These are phyloP conservation scores for Tetragonula carbonaria DNA, from an alignment of 2,888 invertebrate genomes.

Conservation along the genomic window DNA sequence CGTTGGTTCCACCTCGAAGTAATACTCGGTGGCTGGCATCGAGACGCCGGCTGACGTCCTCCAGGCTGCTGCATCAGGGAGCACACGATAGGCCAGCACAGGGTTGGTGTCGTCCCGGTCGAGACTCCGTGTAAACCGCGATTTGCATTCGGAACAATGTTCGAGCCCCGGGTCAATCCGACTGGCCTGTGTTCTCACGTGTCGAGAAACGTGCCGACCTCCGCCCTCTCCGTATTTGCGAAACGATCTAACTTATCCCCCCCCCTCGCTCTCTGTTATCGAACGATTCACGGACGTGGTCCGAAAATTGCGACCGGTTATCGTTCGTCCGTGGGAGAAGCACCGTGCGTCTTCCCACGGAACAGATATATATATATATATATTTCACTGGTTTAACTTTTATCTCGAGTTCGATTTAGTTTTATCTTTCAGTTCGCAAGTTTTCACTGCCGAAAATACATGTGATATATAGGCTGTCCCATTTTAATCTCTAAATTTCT, in stretches of 20 bases:
- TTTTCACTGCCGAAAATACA: too few species aligned
- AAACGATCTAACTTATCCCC: slow-evolving; percentile 55
- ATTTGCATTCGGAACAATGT: slow-evolving; percentile 74
- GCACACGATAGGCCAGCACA: slow-evolving; percentile 44
- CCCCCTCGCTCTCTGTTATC: not conserved
- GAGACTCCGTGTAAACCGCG: slow-evolving; percentile 57
- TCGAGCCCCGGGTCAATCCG: slow-evolving; percentile 68
- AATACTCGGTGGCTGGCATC: slow-evolving; percentile 48
- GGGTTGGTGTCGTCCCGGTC: slow-evolving; percentile 32
- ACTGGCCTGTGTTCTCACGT: slow-evolving; percentile 36
- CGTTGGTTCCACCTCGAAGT: slow-evolving; percentile 31
- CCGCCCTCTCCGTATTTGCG: slow-evolving; percentile 52
- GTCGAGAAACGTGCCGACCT: slow-evolving; percentile 39
- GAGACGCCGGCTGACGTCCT: slow-evolving; percentile 58
- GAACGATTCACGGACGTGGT: slow-evolving; percentile 22
- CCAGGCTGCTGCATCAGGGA: slow-evolving; percentile 55
- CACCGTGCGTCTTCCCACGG: not conserved
- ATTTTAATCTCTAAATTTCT: too few species aligned
- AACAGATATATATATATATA: not conserved
- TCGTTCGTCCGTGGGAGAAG: slow-evolving; percentile 3
- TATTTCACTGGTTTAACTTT: not conserved
- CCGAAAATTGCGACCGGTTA: slow-evolving; percentile 30
- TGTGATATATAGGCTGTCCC: too few species aligned
- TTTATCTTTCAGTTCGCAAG: too few species aligned
- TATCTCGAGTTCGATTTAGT: not conserved